Percentiles rank a stretch among this genome's conserved stretches.
Evolutionary conservation across 2,888 invertebrate species (phyloP).

Genomic region (Pocota personata): DNA sequence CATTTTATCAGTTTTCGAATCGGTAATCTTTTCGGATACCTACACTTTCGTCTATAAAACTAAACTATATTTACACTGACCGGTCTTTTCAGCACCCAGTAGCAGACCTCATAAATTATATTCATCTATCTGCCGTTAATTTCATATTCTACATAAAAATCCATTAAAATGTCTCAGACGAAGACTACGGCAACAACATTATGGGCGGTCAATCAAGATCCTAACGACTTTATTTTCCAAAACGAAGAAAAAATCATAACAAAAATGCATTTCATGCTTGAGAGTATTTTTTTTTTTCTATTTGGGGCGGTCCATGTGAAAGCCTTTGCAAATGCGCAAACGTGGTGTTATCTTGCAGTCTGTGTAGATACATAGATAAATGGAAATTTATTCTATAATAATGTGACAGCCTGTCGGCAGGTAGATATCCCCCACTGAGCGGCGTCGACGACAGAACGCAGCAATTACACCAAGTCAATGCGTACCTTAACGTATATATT

Average conservation of each 20-base stretch:
- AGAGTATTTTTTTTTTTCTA: no score
- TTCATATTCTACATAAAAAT: constrained; percentile 8
- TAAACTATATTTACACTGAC: neutral
- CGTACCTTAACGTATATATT: constrained; percentile 6
- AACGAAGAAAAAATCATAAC: neutral
- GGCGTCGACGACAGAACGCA: constrained; percentile 44
- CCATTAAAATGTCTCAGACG: constrained; percentile 29
- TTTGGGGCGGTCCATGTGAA: constrained; percentile 14
- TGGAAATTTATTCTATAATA: constrained; percentile 37
- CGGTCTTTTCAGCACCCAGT: neutral
- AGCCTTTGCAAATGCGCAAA: constrained; percentile 16
- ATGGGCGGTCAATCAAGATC: constrained; percentile 15
- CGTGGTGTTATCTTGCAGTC: constrained; percentile 12
- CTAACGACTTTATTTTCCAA: constrained; percentile 18
- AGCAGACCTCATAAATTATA: constrained; percentile 3
- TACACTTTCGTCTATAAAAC: no score
- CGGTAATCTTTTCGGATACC: no score
- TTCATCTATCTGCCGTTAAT: constrained; percentile 9
- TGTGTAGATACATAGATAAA: constrained; percentile 24
- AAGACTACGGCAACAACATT: constrained; percentile 9
- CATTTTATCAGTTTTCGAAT: no score
- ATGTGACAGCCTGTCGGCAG: constrained; percentile 61
- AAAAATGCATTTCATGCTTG: neutral
- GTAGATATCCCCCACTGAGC: constrained; percentile 54
- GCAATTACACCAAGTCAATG: neutral